Conservation (phyloP, 2,113 vertebrate species). For the Grammatotria lemairii region DNA sequence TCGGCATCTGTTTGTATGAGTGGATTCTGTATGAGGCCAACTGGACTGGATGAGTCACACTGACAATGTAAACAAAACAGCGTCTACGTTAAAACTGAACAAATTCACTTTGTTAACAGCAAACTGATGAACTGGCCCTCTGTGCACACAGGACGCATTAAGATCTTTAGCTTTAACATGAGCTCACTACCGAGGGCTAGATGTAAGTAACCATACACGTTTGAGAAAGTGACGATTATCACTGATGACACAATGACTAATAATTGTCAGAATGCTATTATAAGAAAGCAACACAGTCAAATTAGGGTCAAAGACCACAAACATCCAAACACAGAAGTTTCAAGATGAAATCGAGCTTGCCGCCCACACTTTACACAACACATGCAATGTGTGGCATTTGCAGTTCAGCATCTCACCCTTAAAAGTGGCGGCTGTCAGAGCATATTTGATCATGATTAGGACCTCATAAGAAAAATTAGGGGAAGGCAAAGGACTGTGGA, state of each 20-base stretch:
- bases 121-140: neutral
- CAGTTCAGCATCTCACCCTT: neutral
- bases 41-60: neutral
- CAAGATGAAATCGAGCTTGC: neutral
- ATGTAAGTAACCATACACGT: neutral
- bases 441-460: neutral
- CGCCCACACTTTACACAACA: neutral
- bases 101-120: neutral
- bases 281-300: neutral
- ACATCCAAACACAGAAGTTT: neutral
- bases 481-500: neutral
- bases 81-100: neutral
- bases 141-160: rapidly evolving
- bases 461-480: neutral
- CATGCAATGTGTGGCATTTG: neutral
- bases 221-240: neutral
- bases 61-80: neutral
- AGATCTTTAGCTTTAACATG: neutral
- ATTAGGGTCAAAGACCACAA: neutral
- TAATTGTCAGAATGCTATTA: neutral
- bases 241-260: neutral
- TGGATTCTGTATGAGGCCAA: neutral
- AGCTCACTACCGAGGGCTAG: neutral
- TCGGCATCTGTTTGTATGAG: neutral
- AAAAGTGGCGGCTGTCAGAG: neutral